Base-by-base conservation (phyloP, 1,140 invertebrate species). In the Drosophila aff. region DNA sequence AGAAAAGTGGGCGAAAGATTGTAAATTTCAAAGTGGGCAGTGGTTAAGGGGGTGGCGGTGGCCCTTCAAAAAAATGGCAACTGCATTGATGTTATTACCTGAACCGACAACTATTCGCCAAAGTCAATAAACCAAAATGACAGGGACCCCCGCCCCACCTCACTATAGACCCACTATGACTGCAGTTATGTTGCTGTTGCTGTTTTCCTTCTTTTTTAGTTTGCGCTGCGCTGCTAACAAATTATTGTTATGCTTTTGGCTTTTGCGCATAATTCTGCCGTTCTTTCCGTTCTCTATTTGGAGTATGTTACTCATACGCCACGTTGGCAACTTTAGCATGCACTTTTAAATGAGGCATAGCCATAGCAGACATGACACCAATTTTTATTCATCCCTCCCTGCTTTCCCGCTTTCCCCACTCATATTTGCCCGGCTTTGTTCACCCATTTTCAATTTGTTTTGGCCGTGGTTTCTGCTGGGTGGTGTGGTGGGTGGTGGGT, bases 11-110 rank as follows among this genome's bases (percentile, higher is more conserved):
- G 40, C 40, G 33, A 44, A 33, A 28, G 72, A 60, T 49, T 76
- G 60, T 76, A 76, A 75, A 75, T 76, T 75, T 75, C 18, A 9
- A 21, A 8, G 23, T 11, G 38, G 33, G 18, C 11, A 15, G 50
- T 18, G 8, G 31, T 43, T 44, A 26, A 43, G 52, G 57, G 49
- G 61, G 67, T 60, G 47, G 47, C 13, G 40, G 23, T 43, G 47
- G 47, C 16, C 21, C 15, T 40, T 16, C 28, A 90, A 90, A 90
- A 90, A 90, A 90, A 90, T 90, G 86, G 85, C 85, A 90, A 90
- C 85, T 90, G 85, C 85, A 90, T 90, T 79, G 85, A 90, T 90
- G 86, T 90, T 90, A 90, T 90, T 90, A 90, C 86, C 86, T 89
- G 66, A 46, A 73, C 86, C 76, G 86, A 78, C 86, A 90, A 89